Evolutionary conservation across 1,140 invertebrate genomes (phyloP), one percentile per base, ranked within the genome.

Genomic region (Oedothorax gibbosus): DNA sequence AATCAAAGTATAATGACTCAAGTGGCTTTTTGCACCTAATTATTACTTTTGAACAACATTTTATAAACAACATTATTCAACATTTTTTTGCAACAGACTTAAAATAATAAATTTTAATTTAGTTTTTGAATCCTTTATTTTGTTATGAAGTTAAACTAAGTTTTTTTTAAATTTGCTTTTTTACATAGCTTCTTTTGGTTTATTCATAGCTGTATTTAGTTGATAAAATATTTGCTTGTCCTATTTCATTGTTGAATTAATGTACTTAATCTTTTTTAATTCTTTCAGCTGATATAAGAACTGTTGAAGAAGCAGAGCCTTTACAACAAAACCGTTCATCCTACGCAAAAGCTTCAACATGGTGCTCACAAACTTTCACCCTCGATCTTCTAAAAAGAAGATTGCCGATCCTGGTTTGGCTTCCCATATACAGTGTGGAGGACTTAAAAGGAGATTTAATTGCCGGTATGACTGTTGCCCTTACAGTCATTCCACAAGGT

Each of bases 401-500:
- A 18, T 18, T 89, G 8, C 88, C 88, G 2, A 87, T 88, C 53
- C 8, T 87, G 4, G 72, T 56, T 49, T 89, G 88, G 88, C 57
- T 89, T 51, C 87, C 87, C 2, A 82, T 84, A 51, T 89, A 89
- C 71, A 85, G 64, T 49, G 21, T 88, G 15, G 54, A 83, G 53
- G 87, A 88, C 84, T 20, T 87, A 14, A 86, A 88, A 78, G 88
- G 86, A 0, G 87, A 88, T 68, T 35, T 88, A 86, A 87, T 91
- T 90, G 91, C 91, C 78, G 91, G 91, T 49, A 85, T 91, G 51
- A 91, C 91, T n/a, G 90, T 91, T 18, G 91, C 89, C 0, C 87
- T 92, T 21, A 91, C 91, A 3, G 91, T 92, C 8, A 91, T 92
- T 77, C 91, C 91, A 50, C 91, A 91, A 87, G 90, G 90, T 11